Evolutionary conservation across 2,113 vertebrate species (phyloP), one percentile per base, ranked within the genome.

Genomic region (Cololabis saira): DNA sequence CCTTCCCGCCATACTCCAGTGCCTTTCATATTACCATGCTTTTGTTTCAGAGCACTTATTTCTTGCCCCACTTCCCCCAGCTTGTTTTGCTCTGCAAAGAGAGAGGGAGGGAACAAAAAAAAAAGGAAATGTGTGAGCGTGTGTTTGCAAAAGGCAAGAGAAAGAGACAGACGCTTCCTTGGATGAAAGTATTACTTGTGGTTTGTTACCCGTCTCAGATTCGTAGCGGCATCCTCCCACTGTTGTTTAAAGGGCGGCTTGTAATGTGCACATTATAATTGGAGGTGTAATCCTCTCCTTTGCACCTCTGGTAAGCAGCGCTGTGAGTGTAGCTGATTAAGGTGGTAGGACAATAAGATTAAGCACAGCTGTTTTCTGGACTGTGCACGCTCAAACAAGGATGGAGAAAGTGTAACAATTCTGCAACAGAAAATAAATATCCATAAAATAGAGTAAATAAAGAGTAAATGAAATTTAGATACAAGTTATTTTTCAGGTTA

Each of bases 1-100:
- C 56, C 83, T 74, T 70, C 76, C 76, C 56, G 65, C 67, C 72
- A 86, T 73, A 81, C 82, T 85, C 76, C 86, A 79, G 16, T 81
- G 80, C 74, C 77, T 85, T 91, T 84, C 65, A 78, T 84, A 84
- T 86, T 76, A 82, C 87, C 64, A 44, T 62, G 79, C 77, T 88
- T 87, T 87, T 87, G 77, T 89, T 87, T 85, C 74, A 72, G 56
- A 70, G 44, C 66, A 42, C 75, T 88, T 80, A 85, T 62, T 84
- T 89, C 87, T 73, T 87, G 77, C 85, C 76, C 83, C 61, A 69
- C 71, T 88, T 86, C 82, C 80, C 59, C 60, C 67, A 52, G 62
- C 67, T 77, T 80, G 52, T 85, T 82, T 87, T 40, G 52, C 68
- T 73, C 27, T 1, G 70, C 21, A 74, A 72, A 67, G 51, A 60